Percentiles rank a stretch among this genome's conserved stretches.
phyloP scores from a whole-genome alignment of 2,113 vertebrate species.

The Pteruthius melanotis region DNA sequence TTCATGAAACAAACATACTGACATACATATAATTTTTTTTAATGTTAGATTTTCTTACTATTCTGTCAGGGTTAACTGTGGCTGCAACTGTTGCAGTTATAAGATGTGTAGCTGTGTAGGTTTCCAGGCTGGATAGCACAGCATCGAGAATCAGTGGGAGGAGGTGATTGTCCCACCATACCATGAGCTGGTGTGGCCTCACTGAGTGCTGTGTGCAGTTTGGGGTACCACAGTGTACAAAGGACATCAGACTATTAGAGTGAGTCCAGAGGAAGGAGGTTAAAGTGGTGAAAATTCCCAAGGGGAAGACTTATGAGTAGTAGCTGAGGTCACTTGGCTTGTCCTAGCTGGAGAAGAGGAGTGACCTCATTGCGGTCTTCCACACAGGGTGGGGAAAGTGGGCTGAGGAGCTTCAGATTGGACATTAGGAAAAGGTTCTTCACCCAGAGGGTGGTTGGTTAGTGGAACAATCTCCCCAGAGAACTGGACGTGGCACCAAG shows the following conservation, averaged over 20 bases:
- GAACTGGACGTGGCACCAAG: not conserved
- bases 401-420: not conserved
- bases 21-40: not conserved
- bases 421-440: not conserved
- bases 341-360: not conserved
- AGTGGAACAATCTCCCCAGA: not conserved
- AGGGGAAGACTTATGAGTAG: not conserved
- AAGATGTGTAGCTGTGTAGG: not conserved
- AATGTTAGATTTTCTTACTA: not conserved
- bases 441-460: fast-evolving
- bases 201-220: not conserved
- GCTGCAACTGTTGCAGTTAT: not conserved
- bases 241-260: not conserved
- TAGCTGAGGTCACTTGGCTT: not conserved
- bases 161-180: not conserved
- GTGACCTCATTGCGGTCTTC: not conserved
- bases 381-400: not conserved
- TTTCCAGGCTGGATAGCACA: not conserved
- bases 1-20: not conserved
- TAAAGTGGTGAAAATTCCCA: not conserved
- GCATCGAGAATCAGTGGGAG: fast-evolving
- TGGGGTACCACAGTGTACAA: fast-evolving
- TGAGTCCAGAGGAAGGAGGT: not conserved
- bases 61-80: not conserved
- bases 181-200: not conserved